A percentile compares a stretch with the other conserved stretches of the same genome.
phyloP scores from a whole-genome alignment of 2,888 invertebrate species.

The Nemurella pictetii region DNA sequence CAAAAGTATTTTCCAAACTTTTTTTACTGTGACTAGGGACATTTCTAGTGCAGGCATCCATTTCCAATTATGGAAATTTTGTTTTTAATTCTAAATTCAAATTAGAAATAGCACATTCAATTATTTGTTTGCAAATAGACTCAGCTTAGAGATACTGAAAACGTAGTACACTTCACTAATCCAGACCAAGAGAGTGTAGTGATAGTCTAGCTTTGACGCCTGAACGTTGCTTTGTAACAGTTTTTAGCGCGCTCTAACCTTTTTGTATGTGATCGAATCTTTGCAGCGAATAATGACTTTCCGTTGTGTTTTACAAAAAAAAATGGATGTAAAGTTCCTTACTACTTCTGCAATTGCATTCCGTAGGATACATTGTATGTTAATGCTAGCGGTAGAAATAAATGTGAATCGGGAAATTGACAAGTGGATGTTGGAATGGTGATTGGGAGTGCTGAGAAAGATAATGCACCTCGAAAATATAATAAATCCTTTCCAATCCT shows the following conservation, averaged over 20 bases:
- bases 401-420: not conserved
- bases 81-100: too few species aligned
- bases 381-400: not conserved
- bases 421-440: not conserved
- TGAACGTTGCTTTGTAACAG: not conserved
- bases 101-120: too few species aligned
- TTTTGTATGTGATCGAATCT: not conserved
- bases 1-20: too few species aligned
- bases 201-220: not conserved
- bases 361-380: not conserved
- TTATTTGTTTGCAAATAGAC: too few species aligned
- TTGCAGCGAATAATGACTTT: not conserved
- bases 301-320: not conserved
- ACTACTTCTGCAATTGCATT: not conserved
- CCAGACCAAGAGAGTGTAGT: not conserved
- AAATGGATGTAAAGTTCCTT: not conserved
- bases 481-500: too few species aligned
- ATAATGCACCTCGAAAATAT: too few species aligned
- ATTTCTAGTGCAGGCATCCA: too few species aligned
- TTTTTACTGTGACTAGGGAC: too few species aligned
- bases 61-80: too few species aligned
- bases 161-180: too few species aligned
- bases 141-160: too few species aligned
- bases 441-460: too few species aligned
- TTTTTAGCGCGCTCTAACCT: not conserved